phyloP scores from a whole-genome alignment of 1,140 invertebrate species.

The Caerostris extrusa region DNA sequence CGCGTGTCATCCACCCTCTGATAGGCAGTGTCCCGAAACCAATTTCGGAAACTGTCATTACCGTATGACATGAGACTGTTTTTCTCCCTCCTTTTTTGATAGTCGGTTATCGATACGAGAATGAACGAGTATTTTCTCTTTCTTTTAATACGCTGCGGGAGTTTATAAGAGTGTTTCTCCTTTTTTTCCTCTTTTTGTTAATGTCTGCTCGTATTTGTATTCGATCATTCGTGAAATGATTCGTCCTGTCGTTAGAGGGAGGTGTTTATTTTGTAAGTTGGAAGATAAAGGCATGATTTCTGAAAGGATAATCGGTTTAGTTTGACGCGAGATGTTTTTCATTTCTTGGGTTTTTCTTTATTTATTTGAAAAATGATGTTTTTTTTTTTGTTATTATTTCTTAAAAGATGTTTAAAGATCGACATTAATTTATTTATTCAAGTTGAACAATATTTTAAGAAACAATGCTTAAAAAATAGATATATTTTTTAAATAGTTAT shows the following conservation, averaged over 20 bases:
- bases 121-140: not conserved
- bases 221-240: not conserved
- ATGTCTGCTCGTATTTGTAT: no score
- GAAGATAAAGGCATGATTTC: not conserved
- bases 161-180: no score
- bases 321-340: not conserved
- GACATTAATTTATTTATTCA: no score
- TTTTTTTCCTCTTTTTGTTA: no score
- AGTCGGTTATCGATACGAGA: not conserved
- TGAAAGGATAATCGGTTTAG: not conserved
- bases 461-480: no score
- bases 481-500: no score
- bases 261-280: not conserved
- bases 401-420: no score
- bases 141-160: no score
- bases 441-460: no score
- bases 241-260: not conserved
- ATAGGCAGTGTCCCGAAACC: not conserved
- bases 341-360: not conserved
- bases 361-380: no score
- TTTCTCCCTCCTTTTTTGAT: not conserved
- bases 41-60: not conserved
- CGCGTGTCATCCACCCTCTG: not conserved
- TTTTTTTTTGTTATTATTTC: no score
- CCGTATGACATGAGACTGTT: not conserved